Evolutionary conservation across 2,888 invertebrate species (phyloP).

Genomic region (Teinopalpus imperialis): DNA sequence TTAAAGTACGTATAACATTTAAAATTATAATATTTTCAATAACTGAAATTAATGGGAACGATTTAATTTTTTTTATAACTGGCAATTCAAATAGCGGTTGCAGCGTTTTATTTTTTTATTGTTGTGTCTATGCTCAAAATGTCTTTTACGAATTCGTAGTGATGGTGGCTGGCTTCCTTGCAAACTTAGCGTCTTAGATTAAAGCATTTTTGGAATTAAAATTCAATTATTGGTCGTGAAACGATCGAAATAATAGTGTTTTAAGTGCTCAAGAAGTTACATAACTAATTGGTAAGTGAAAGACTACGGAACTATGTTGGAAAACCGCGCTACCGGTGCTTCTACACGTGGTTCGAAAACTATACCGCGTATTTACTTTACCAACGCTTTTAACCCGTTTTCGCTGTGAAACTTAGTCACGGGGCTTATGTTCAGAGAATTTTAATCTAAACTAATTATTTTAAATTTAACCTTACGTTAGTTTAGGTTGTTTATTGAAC

Average conservation of each 20-base stretch:
- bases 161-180: constrained; percentile 82
- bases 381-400: constrained; percentile 52
- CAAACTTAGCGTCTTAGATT: constrained; percentile 77
- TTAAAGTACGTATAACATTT: no score
- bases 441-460: constrained; percentile 42
- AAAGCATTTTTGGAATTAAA: constrained; percentile 63
- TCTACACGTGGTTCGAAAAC: constrained; percentile 74
- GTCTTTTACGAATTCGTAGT: constrained; percentile 81
- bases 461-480: constrained; percentile 43
- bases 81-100: constrained; percentile 31
- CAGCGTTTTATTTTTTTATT: constrained; percentile 47
- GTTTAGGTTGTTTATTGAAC: constrained; percentile 74
- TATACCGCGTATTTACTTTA: constrained; percentile 59
- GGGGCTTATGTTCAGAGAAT: constrained; percentile 37
- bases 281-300: constrained; percentile 75
- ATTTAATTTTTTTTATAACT: constrained; percentile 5
- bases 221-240: constrained; percentile 58
- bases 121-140: constrained; percentile 73
- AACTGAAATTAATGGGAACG: no score
- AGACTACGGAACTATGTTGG: constrained; percentile 58
- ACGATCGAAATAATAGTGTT: constrained; percentile 67
- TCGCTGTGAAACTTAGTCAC: constrained; percentile 41
- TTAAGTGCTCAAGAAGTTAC: constrained; percentile 77
- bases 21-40: no score
- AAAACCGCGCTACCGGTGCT: constrained; percentile 74